Percentiles rank a stretch among this genome's conserved stretches.
Evolutionary conservation across 2,113 vertebrate species (phyloP).

Genomic region (Stomatorhinus ivindoensis): DNA sequence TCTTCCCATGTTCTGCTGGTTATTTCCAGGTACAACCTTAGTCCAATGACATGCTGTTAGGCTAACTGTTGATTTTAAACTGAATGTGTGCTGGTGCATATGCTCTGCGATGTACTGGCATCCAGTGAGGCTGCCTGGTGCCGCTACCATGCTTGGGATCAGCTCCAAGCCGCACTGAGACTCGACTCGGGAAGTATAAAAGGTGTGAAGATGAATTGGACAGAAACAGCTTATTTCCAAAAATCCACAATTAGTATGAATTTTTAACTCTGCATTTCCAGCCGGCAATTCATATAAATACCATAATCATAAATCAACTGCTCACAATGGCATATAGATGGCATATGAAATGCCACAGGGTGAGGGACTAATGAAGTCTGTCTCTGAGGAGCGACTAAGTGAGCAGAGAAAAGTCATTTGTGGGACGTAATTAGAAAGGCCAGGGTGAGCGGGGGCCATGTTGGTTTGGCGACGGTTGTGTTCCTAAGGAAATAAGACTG

Average conservation of each 20-base stretch:
- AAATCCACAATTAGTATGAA: background rate
- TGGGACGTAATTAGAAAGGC: background rate
- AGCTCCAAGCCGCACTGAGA: background rate
- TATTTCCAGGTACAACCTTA: background rate
- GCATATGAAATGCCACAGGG: background rate
- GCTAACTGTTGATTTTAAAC: background rate
- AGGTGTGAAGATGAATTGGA: background rate
- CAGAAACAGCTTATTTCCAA: background rate
- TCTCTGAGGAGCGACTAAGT: background rate
- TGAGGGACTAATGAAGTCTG: background rate
- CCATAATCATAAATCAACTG: constrained; percentile 10
- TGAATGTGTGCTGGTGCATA: background rate
- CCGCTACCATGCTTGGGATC: background rate
- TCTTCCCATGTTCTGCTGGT: background rate
- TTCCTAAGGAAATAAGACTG: background rate
- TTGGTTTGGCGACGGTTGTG: background rate
- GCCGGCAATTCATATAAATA: constrained; percentile 5
- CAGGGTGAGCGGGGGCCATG: background rate
- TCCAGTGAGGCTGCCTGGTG: background rate
- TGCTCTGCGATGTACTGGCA: background rate
- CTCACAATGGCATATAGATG: background rate
- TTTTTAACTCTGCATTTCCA: background rate
- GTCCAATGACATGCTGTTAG: background rate
- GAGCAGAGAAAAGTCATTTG: background rate
- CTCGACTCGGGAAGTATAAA: background rate